Evolutionary conservation across 2,113 vertebrate genomes (phyloP).

Genomic region (Halichoeres trimaculatus): DNA sequence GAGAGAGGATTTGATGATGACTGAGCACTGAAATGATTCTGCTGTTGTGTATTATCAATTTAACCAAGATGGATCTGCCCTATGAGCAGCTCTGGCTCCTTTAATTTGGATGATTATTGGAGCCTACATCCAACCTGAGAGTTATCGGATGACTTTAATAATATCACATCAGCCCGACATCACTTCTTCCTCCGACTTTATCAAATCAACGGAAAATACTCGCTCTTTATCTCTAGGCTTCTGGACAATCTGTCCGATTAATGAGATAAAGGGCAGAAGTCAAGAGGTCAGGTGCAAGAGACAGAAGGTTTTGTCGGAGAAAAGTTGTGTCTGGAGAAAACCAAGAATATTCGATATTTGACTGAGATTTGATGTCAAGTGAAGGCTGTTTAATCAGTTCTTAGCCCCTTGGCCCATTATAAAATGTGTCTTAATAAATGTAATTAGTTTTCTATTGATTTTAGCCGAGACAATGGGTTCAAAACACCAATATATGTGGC

Average conservation of each 20-base stretch:
- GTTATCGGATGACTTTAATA: conserved; percentile 20
- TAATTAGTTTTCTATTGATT: no score
- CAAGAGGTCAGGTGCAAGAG: background rate
- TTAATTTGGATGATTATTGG: conserved; percentile 52
- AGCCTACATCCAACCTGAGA: conserved; percentile 28
- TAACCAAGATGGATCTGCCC: conserved; percentile 46
- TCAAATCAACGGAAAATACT: conserved; percentile 12
- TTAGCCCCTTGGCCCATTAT: no score
- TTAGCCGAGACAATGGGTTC: no score
- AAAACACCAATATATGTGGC: no score
- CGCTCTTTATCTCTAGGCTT: background rate
- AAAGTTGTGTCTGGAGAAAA: no score
- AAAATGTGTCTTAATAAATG: no score
- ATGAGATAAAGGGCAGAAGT: background rate
- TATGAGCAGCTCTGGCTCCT: conserved; percentile 2
- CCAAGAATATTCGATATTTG: background rate
- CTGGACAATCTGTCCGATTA: background rate
- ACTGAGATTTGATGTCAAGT: background rate
- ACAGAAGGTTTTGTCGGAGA: background rate
- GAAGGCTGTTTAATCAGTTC: no score
- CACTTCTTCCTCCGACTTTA: conserved; percentile 3
- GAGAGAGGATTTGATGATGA: conserved; percentile 22
- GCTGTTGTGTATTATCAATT: conserved; percentile 51
- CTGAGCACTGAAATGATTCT: conserved; percentile 45
- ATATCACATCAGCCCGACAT: background rate